Conservation (phyloP, 2,888 invertebrate species). For the Dugesia japonica region DNA sequence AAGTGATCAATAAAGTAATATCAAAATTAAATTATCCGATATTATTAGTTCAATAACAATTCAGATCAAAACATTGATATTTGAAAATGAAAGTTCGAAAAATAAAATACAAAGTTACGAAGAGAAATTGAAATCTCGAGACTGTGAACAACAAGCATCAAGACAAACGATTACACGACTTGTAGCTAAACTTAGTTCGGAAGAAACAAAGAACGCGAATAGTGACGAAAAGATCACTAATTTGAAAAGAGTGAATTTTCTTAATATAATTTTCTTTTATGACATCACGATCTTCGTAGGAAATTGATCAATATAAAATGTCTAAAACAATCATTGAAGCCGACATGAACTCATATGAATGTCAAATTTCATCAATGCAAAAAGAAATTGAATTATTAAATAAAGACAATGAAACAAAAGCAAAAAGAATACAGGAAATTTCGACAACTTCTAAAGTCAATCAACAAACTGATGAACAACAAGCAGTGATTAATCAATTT, state of each 20-base stretch:
- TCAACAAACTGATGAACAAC: background rate
- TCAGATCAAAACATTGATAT: background rate
- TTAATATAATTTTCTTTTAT: too few relatives aligned
- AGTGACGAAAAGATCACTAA: background rate
- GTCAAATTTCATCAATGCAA: background rate
- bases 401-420: background rate
- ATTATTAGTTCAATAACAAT: background rate
- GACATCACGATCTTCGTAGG: too few relatives aligned
- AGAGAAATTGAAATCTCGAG: constrained; percentile 3
- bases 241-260: background rate
- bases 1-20: background rate
- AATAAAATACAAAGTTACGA: background rate
- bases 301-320: constrained; percentile 8
- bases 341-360: background rate
- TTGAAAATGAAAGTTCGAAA: background rate
- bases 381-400: constrained; percentile 6
- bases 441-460: background rate
- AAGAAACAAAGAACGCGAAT: background rate
- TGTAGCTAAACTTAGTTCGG: background rate
- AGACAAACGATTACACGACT: background rate
- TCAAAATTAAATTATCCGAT: background rate
- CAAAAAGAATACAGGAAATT: background rate
- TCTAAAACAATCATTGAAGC: background rate
- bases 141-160: constrained; percentile 14
- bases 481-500: background rate